Conservation (phyloP, 23 tunicate genomes). For the Clavelina lepadiformis region DNA sequence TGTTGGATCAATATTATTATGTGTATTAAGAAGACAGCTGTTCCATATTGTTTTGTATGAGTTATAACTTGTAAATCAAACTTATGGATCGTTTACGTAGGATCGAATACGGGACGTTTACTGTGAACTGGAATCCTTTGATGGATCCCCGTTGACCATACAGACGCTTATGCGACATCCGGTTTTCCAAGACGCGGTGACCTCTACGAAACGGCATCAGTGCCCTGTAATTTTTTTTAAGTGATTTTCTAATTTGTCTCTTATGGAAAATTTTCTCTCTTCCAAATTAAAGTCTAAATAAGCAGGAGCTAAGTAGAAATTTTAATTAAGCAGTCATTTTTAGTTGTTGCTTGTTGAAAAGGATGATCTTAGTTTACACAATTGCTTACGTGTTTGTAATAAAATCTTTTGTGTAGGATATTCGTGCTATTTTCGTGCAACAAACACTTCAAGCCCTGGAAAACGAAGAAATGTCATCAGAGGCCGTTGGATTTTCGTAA, state of each 20-base stretch:
- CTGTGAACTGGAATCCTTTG: constrained; percentile 36
- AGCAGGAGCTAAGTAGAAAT: too few relatives aligned
- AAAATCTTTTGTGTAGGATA: constrained; percentile 6
- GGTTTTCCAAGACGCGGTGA: constrained; percentile 54
- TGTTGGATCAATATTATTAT: too few relatives aligned
- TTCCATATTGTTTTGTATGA: too few relatives aligned
- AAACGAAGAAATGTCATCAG: constrained; percentile 13
- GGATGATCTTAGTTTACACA: too few relatives aligned
- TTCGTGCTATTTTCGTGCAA: constrained; percentile 31
- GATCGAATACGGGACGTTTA: constrained; percentile 39
- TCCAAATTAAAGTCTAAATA: too few relatives aligned
- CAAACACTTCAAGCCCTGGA: constrained; percentile 36
- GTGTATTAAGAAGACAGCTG: too few relatives aligned
- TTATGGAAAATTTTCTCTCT: too few relatives aligned
- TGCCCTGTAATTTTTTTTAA: constrained; percentile 29
- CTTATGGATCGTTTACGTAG: constrained; percentile 2
- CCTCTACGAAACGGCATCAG: constrained; percentile 33
- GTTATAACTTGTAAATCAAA: neutral
- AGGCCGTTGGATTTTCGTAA: neutral
- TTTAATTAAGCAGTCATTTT: too few relatives aligned
- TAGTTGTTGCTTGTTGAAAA: too few relatives aligned
- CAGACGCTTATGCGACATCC: constrained; percentile 61
- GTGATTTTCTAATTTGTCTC: neutral
- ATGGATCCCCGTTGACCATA: constrained; percentile 29
- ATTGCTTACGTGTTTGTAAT: too few relatives aligned